Percentiles rank a stretch among this genome's conserved stretches.
phyloP scores from a whole-genome alignment of 2,797 vertebrate species.

The Melopsittacus undulatus region DNA sequence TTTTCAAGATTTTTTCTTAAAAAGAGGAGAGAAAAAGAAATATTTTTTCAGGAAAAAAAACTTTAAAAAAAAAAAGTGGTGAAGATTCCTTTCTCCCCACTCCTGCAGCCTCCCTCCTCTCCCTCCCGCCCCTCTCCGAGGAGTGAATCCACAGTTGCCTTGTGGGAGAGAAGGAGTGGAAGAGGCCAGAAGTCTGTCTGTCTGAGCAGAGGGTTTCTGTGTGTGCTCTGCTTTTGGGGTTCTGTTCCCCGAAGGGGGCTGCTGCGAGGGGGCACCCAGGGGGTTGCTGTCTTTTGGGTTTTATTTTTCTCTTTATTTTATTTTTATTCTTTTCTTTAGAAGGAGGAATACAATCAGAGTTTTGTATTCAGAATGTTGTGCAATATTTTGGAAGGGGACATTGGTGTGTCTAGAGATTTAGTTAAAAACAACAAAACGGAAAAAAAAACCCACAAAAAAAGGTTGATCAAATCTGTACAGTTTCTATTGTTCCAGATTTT shows the following conservation, averaged over 20 bases:
- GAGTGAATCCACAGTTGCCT: constrained; percentile 85
- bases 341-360: constrained; percentile 81
- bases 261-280: constrained; percentile 55
- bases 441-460: constrained; percentile 67
- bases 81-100: constrained; percentile 72
- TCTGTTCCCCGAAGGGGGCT: constrained; percentile 43
- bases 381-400: constrained; percentile 85
- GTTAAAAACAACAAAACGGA: constrained; percentile 80
- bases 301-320: constrained; percentile 37
- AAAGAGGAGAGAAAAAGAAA: constrained; percentile 80
- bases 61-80: constrained; percentile 87
- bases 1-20: constrained; percentile 93
- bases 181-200: constrained; percentile 61
- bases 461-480: constrained; percentile 89
- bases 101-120: constrained; percentile 51
- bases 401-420: constrained; percentile 83
- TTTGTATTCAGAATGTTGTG: constrained; percentile 87
- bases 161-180: constrained; percentile 56
- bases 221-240: constrained; percentile 29
- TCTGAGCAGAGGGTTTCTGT: constrained; percentile 12
- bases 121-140: constrained; percentile 33
- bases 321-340: constrained; percentile 73
- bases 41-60: constrained; percentile 97
- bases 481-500: constrained; percentile 99
- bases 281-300: constrained; percentile 58